Evolutionary conservation across 2,888 invertebrate genomes (phyloP).

Genomic region (Eudasyphora cyanicolor): DNA sequence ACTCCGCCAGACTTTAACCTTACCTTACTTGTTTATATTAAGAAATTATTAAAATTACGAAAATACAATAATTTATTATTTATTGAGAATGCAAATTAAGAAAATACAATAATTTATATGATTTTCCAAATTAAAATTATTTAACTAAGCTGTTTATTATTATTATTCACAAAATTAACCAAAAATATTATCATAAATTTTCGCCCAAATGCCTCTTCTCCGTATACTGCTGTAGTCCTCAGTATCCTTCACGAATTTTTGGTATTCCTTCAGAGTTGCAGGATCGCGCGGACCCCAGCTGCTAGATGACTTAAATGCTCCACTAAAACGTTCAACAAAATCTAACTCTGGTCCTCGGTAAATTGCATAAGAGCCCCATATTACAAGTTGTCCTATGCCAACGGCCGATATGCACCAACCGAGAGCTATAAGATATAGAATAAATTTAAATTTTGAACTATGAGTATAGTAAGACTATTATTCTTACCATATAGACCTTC

Average conservation of each 20-base stretch:
- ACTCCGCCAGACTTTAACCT: too few species aligned
- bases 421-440: slow-evolving; percentile 70
- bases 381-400: slow-evolving; percentile 81
- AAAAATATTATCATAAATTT: not conserved
- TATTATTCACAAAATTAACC: not conserved
- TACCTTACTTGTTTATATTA: too few species aligned
- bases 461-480: too few species aligned
- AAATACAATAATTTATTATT: too few species aligned
- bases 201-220: not conserved
- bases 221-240: not conserved
- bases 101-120: too few species aligned
- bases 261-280: slow-evolving; percentile 80
- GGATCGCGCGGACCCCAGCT: slow-evolving; percentile 77
- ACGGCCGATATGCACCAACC: slow-evolving; percentile 81
- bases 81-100: too few species aligned
- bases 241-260: slow-evolving; percentile 68
- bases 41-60: too few species aligned
- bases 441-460: not conserved
- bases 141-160: too few species aligned
- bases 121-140: too few species aligned
- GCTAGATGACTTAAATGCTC: slow-evolving; percentile 73
- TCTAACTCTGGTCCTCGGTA: slow-evolving; percentile 69
- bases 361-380: slow-evolving; percentile 76
- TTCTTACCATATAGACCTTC: slow-evolving; percentile 81
- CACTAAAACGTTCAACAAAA: slow-evolving; percentile 69